Conservation (phyloP, 2,888 invertebrate species). For the Lepidochitona cinerea region DNA sequence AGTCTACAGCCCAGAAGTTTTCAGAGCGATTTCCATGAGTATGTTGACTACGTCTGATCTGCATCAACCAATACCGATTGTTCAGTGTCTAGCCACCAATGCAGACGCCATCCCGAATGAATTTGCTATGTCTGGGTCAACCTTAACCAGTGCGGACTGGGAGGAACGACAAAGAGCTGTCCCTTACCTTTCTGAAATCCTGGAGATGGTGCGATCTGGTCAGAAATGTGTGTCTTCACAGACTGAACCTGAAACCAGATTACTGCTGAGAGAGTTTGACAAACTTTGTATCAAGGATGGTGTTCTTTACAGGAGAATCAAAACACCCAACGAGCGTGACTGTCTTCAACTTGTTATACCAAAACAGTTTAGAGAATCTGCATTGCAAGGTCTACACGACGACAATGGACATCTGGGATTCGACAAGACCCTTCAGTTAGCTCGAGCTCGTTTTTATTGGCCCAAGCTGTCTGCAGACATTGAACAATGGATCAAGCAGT, state of each 20-base stretch:
- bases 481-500: not conserved
- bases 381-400: not conserved
- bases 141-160: not conserved
- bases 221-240: not conserved
- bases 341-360: not conserved
- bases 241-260: not conserved
- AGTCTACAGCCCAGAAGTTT: not conserved
- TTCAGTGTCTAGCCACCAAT: not conserved
- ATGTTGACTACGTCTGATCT: not conserved
- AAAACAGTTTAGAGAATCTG: not conserved
- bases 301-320: not conserved
- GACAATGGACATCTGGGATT: not conserved
- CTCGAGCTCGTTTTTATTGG: not conserved
- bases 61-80: not conserved
- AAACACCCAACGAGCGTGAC: not conserved
- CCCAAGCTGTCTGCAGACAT: constrained; percentile 1
- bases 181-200: not conserved
- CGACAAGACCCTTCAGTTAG: not conserved
- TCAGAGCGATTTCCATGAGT: not conserved
- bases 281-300: not conserved
- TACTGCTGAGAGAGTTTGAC: not conserved
- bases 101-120: not conserved
- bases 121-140: not conserved
- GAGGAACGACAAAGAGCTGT: not conserved
- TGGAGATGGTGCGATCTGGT: not conserved